phyloP scores from a whole-genome alignment of 2,888 invertebrate species.

The Drosophila flavopinicola region DNA sequence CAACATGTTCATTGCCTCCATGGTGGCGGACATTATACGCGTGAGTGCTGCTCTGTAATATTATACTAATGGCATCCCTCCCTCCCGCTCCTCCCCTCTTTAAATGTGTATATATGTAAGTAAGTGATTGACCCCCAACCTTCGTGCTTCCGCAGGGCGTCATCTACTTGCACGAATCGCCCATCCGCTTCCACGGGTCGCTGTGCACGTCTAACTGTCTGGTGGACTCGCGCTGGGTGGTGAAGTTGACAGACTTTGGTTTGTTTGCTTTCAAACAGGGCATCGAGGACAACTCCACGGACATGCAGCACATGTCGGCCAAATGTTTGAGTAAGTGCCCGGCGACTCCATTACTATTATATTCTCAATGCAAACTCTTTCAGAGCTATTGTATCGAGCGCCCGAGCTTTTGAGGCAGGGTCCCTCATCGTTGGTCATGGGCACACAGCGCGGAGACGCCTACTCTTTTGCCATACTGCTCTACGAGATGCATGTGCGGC shows the following conservation, averaged over 20 bases:
- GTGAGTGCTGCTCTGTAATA: constrained; percentile 86
- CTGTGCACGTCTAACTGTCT: constrained; percentile 96
- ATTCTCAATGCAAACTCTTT: constrained; percentile 2
- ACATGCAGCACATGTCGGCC: constrained; percentile 86
- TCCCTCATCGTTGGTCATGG: constrained; percentile 84
- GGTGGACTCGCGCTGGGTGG: constrained; percentile 97
- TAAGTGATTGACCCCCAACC: constrained; percentile 10
- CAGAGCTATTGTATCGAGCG: constrained; percentile 91
- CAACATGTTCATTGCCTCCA: constrained; percentile 97
- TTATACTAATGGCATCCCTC: constrained; percentile 64
- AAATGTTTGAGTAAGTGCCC: constrained; percentile 89
- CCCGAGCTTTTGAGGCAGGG: constrained; percentile 90
- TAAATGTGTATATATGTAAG: constrained; percentile 1
- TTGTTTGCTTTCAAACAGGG: constrained; percentile 93
- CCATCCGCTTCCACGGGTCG: constrained; percentile 93
- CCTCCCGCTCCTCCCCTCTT: background rate
- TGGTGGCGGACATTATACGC: constrained; percentile 96
- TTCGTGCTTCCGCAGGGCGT: constrained; percentile 88
- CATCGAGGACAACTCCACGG: constrained; percentile 87
- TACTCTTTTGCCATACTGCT: constrained; percentile 95
- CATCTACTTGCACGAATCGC: constrained; percentile 95
- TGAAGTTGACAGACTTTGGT: constrained; percentile 96
- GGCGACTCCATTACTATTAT: background rate
- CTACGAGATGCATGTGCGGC: constrained; percentile 93
- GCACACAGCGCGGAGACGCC: constrained; percentile 91